Evolutionary conservation across 2,888 invertebrate species (phyloP), one percentile per base, ranked within the genome.

Genomic region (Tetrapedia diversipes): DNA sequence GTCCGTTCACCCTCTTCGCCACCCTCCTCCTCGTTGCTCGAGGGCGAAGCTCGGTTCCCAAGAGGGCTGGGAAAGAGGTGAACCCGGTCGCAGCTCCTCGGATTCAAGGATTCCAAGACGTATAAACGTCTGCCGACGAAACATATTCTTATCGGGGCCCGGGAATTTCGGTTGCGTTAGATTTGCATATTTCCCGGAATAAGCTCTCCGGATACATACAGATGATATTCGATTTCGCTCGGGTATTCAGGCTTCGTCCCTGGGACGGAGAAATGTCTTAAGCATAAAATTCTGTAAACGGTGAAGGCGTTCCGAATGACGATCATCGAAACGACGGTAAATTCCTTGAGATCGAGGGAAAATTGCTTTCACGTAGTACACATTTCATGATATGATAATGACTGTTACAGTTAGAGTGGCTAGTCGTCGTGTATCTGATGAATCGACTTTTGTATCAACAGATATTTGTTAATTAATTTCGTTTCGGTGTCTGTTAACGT

Each of bases 31-130:
- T 49, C 65, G 19, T 29, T 67, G 64, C 80, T 57, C 22, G 64
- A 56, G 54, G 70, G 65, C 53, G 60, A 63, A 59, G 51, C 43
- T 68, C 65, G 76, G 78, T 84, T 77, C 77, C 71, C 70, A 65
- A 77, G 45, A 71, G 60, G 79, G 56, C 54, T 63, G 47, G 11
- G 39, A 27, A 14, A 7, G 57, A 10, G 27, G 16, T 53, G 69
- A 57, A 64, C 68, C 61, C 68, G 27, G 51, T 72, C 49, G 60
- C 24, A 45, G 60, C 49, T 54, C 69, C 56, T 76, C 49, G 69
- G 60, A 63, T 43, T 69, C 59, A 45, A 41, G 47, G 51, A 80
- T 76, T 75, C 63, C 63, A n/a, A 47, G 59, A 24, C 69, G 53
- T 56, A 77, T 67, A 69, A 63, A 67, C 56, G 59, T 69, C 72